Conservation (phyloP, 2,113 vertebrate species). For the Mixornis gularis region DNA sequence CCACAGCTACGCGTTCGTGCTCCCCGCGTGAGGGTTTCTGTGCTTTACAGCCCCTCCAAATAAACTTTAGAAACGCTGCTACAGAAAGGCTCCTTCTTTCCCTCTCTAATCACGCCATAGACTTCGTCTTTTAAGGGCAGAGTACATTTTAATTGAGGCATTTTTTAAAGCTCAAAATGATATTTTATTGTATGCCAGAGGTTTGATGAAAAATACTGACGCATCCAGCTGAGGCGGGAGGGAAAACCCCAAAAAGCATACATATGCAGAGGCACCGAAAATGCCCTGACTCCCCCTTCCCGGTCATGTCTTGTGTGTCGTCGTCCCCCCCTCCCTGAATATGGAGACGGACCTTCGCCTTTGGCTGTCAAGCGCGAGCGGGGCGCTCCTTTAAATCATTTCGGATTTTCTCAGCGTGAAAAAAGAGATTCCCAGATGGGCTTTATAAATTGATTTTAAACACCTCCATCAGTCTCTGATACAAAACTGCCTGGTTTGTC, state of each 20-base stretch:
- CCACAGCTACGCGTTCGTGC: neutral
- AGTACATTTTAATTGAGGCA: slow-evolving; percentile 29
- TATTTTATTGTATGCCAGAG: slow-evolving; percentile 51
- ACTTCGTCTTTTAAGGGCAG: neutral
- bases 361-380: neutral
- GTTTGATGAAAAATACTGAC: slow-evolving; percentile 24
- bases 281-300: neutral
- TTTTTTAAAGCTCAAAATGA: slow-evolving; percentile 49
- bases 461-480: neutral
- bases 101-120: neutral
- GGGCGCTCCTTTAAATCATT: neutral
- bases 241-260: neutral
- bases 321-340: neutral
- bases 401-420: neutral
- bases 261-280: neutral
- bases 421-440: neutral
- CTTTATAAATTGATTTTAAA: neutral
- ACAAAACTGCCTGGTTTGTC: neutral
- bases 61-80: slow-evolving; percentile 31
- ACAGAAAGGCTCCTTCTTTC: neutral
- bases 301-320: neutral
- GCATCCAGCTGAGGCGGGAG: neutral
- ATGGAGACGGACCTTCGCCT: slow-evolving; percentile 22
- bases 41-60: neutral
- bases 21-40: neutral